These are phyloP conservation scores for Stomorhina lunata DNA, from an alignment of 2,888 invertebrate species.

Conservation along the genomic window DNA sequence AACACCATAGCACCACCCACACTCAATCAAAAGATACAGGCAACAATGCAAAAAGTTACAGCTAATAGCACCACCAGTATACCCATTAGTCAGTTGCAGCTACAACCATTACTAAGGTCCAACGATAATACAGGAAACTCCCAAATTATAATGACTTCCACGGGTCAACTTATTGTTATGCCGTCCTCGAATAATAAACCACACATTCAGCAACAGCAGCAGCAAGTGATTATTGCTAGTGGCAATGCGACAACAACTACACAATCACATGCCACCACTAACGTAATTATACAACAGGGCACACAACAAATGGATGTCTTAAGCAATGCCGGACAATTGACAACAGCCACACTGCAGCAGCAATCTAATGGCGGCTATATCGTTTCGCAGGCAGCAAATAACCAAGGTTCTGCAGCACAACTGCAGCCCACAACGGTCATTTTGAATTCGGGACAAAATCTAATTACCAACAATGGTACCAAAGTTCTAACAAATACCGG, in stretches of 20 bases:
- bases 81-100: constrained; percentile 70
- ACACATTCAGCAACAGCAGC: constrained; percentile 70
- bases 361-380: constrained; percentile 71
- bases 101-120: constrained; percentile 74
- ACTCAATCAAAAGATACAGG: constrained; percentile 67
- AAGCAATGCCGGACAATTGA: constrained; percentile 66
- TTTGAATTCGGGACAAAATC: constrained; percentile 72
- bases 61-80: constrained; percentile 70
- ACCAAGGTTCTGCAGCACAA: constrained; percentile 50
- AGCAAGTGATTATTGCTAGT: constrained; percentile 65
- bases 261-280: constrained; percentile 61
- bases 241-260: constrained; percentile 60
- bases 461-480: constrained; percentile 70
- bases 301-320: constrained; percentile 66
- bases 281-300: constrained; percentile 68
- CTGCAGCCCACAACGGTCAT: constrained; percentile 73
- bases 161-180: constrained; percentile 79
- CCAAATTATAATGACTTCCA: constrained; percentile 80
- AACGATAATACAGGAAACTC: constrained; percentile 68
- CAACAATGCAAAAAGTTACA: constrained; percentile 69
- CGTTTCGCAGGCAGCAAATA: constrained; percentile 66
- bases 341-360: constrained; percentile 69
- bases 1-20: constrained; percentile 82
- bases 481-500: constrained; percentile 71
- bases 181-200: constrained; percentile 71